phyloP scores from a whole-genome alignment of 2,797 vertebrate species.

The Aphelocoma californica region DNA sequence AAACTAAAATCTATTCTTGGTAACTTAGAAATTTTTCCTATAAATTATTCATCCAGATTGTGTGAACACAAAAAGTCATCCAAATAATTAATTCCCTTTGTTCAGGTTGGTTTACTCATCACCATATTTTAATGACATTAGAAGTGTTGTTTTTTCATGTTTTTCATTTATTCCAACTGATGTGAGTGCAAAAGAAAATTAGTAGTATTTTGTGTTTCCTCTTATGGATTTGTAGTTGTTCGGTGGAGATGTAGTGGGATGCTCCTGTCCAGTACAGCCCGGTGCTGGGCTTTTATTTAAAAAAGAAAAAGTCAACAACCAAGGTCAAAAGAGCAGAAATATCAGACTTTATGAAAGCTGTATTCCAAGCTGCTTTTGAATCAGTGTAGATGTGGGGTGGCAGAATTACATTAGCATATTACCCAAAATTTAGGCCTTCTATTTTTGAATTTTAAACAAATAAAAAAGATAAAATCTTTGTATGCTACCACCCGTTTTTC shows the following conservation, averaged over 20 bases:
- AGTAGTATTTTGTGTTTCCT: not conserved
- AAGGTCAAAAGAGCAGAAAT: not conserved
- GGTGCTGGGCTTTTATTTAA: not conserved
- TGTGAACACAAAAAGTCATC: not conserved
- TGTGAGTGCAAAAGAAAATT: not conserved
- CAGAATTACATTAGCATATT: not conserved
- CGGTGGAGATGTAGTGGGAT: not conserved
- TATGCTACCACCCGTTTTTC: not conserved
- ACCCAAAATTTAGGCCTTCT: not conserved
- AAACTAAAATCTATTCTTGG: not conserved
- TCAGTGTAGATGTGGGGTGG: not conserved
- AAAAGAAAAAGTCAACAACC: not conserved
- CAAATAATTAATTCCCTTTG: not conserved
- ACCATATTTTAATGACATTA: not conserved
- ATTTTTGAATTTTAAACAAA: not conserved
- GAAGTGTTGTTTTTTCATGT: not conserved
- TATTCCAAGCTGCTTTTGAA: constrained; percentile 11
- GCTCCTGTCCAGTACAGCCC: not conserved
- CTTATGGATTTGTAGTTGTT: not conserved
- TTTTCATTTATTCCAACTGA: not conserved
- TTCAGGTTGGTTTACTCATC: not conserved
- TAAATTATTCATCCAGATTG: not conserved
- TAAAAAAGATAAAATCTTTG: not conserved
- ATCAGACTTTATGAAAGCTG: constrained; percentile 28
- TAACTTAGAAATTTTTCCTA: not conserved